These are phyloP conservation scores for Dryas iulia DNA, from an alignment of 1,140 invertebrate species.

Conservation along the genomic window DNA sequence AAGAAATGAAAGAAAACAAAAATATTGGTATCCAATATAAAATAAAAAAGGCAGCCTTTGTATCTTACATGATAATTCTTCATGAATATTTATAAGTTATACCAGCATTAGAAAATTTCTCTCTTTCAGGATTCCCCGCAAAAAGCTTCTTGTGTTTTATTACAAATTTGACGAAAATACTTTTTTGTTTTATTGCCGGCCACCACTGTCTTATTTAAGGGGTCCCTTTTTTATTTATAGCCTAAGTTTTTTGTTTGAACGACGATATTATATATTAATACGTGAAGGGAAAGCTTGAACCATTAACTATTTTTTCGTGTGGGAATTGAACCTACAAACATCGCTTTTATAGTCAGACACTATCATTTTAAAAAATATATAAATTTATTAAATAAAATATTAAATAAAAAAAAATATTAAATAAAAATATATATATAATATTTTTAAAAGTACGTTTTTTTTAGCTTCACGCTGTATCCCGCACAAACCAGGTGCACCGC, in stretches of 20 bases:
- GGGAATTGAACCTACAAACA: no score
- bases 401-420: no score
- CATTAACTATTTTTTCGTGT: no score
- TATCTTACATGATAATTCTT: slow-evolving; percentile 8
- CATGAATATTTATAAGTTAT: slow-evolving; percentile 16
- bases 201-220: background rate
- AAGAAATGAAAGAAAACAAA: no score
- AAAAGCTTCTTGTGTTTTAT: background rate
- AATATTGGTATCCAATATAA: background rate
- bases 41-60: background rate
- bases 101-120: background rate
- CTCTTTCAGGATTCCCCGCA: background rate
- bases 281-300: no score
- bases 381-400: no score
- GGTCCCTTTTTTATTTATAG: background rate
- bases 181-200: background rate
- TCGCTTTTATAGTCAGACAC: no score
- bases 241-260: background rate
- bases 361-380: no score
- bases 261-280: background rate
- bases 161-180: background rate
- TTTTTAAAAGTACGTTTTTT: no score
- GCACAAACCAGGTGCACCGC: no score
- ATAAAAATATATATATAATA: no score
- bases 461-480: no score